Evolutionary conservation across 2,113 vertebrate genomes (phyloP).

Genomic region (Perca schrenkii): DNA sequence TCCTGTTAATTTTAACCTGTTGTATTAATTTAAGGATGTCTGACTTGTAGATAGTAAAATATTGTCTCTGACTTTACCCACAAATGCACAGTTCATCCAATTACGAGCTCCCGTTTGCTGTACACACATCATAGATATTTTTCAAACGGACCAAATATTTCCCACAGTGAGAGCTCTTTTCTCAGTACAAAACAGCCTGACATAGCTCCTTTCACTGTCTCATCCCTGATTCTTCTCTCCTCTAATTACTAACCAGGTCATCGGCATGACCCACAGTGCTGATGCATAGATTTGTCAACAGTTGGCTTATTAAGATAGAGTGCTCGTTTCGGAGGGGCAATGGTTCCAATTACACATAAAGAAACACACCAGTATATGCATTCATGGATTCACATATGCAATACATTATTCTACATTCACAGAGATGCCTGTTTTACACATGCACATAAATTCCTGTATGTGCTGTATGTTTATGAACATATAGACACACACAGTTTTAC

Average conservation of each 20-base stretch:
- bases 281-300: slow-evolving; percentile 39
- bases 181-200: not conserved
- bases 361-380: not conserved
- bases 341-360: not conserved
- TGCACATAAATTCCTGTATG: not conserved
- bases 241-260: slow-evolving; percentile 43
- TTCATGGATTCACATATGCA: not conserved
- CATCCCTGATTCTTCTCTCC: not conserved
- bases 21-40: not conserved
- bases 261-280: slow-evolving; percentile 14
- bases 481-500: slow-evolving; percentile 1
- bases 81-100: not conserved
- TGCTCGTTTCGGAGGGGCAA: not conserved
- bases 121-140: not conserved
- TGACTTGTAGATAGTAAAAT: not conserved
- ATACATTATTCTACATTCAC: not conserved
- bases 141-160: not conserved
- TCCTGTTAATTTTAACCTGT: not conserved
- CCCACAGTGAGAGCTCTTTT: not conserved
- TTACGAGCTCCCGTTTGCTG: not conserved
- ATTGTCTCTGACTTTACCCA: not conserved
- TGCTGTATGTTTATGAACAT: not conserved
- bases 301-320: slow-evolving; percentile 22
- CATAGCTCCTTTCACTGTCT: slow-evolving; percentile 6
- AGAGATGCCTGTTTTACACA: slow-evolving; percentile 18